A percentile compares a stretch with the other conserved stretches of the same genome.
Conservation (phyloP, 1,140 invertebrate genomes). For the Heliconius hewitsoni region DNA sequence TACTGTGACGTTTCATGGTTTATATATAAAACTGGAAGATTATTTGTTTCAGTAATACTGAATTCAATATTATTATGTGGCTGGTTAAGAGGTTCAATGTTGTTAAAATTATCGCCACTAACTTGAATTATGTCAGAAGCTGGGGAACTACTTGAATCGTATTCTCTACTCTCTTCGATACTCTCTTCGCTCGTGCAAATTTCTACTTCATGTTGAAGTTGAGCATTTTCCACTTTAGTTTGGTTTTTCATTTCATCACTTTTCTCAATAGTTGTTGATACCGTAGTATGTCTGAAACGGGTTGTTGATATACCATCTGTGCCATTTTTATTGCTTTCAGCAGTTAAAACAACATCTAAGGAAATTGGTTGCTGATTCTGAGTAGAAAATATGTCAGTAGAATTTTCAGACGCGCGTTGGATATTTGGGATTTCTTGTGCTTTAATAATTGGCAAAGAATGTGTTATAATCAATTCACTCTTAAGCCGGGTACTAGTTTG, state of each 20-base stretch:
- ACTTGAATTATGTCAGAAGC: neutral
- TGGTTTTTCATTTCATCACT: neutral
- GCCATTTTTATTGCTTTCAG: no score
- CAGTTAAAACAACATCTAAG: neutral
- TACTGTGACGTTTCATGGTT: neutral
- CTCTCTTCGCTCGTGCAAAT: neutral
- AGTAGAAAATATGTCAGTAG: neutral
- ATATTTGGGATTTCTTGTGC: neutral
- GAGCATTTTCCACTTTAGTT: neutral
- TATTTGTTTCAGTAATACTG: neutral
- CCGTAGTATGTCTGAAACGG: neutral
- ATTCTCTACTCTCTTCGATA: neutral
- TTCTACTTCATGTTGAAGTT: neutral
- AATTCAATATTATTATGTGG: neutral
- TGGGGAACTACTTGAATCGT: neutral
- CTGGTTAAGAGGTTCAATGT: neutral
- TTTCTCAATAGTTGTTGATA: neutral
- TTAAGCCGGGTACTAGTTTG: neutral
- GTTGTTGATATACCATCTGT: neutral
- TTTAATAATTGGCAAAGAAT: conserved; percentile 3
- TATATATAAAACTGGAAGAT: neutral
- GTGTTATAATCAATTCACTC: neutral
- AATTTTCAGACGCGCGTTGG: neutral
- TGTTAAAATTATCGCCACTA: neutral
- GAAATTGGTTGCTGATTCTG: neutral